phyloP scores from a whole-genome alignment of 2,797 vertebrate species.

The Eupleurogrammus muticus region DNA sequence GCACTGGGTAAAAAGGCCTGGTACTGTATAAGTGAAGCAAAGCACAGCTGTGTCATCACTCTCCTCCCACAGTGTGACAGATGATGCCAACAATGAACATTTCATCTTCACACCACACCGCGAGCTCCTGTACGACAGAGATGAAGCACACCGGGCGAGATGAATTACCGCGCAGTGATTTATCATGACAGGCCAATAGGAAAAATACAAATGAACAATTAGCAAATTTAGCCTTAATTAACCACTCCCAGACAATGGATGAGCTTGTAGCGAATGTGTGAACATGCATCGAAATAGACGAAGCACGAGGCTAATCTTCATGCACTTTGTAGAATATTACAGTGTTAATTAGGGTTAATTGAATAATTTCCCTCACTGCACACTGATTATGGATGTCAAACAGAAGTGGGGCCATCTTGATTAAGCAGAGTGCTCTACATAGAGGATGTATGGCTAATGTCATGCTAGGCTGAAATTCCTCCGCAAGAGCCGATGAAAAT shows the following conservation, averaged over 20 bases:
- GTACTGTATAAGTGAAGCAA: constrained; percentile 53
- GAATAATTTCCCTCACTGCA: constrained; percentile 71
- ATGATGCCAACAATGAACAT: constrained; percentile 79
- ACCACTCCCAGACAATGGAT: constrained; percentile 71
- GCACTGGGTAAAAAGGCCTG: background rate
- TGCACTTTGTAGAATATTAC: constrained; percentile 74
- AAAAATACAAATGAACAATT: constrained; percentile 85
- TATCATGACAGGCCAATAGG: constrained; percentile 78
- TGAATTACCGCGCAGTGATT: constrained; percentile 76
- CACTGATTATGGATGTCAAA: constrained; percentile 77
- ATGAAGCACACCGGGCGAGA: constrained; percentile 69
- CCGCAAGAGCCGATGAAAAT: constrained; percentile 26
- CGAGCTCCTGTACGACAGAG: constrained; percentile 75
- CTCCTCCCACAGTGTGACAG: constrained; percentile 79
- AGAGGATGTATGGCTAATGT: constrained; percentile 24
- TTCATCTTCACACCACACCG: constrained; percentile 75
- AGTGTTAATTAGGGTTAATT: constrained; percentile 83
- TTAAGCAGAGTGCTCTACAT: constrained; percentile 52
- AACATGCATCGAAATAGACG: constrained; percentile 70
- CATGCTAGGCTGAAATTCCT: constrained; percentile 47
- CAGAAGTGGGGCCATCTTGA: constrained; percentile 61
- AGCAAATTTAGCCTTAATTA: constrained; percentile 81
- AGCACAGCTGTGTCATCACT: constrained; percentile 72
- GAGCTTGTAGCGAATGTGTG: constrained; percentile 68
- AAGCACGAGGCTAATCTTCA: constrained; percentile 69